Conservation (phyloP, 2,113 vertebrate genomes). For the Pundamilia nyererei region DNA sequence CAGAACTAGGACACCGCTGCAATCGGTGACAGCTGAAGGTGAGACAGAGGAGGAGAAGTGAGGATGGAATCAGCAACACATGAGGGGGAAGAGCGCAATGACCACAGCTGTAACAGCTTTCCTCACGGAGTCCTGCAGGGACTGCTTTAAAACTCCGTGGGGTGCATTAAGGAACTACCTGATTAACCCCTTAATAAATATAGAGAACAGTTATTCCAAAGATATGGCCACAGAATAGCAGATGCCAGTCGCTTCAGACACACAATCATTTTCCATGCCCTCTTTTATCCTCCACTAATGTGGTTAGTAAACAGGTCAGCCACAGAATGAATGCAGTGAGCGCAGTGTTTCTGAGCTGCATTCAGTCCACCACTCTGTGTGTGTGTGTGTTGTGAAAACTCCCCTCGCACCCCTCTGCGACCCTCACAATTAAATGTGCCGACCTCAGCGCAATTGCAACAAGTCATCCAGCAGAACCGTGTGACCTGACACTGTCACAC, state of each 20-base stretch:
- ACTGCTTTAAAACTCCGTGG: not conserved
- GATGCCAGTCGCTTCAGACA: not conserved
- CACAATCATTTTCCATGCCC: not conserved
- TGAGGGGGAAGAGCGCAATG: not conserved
- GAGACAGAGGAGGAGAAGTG: not conserved
- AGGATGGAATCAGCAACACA: not conserved
- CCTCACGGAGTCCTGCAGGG: not conserved
- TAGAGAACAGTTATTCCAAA: not conserved
- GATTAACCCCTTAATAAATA: not conserved
- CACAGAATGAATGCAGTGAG: conserved; percentile 13
- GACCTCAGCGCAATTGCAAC: conserved; percentile 66
- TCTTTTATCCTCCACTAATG: not conserved
- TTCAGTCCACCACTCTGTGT: not conserved
- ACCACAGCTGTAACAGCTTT: not conserved
- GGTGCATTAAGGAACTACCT: not conserved
- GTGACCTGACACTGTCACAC: conserved; percentile 38
- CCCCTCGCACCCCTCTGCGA: conserved; percentile 4
- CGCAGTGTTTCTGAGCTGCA: not conserved
- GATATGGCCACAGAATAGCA: not conserved
- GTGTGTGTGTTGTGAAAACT: conserved; percentile 20
- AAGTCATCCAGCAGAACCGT: conserved; percentile 62
- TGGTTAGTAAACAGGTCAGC: conserved; percentile 51
- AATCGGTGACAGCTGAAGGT: not conserved
- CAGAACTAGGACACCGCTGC: not conserved
- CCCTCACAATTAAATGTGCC: conserved; percentile 72